These are phyloP conservation scores for Drosophila tsacasi DNA, from an alignment of 1,140 invertebrate genomes.

Conservation along the genomic window DNA sequence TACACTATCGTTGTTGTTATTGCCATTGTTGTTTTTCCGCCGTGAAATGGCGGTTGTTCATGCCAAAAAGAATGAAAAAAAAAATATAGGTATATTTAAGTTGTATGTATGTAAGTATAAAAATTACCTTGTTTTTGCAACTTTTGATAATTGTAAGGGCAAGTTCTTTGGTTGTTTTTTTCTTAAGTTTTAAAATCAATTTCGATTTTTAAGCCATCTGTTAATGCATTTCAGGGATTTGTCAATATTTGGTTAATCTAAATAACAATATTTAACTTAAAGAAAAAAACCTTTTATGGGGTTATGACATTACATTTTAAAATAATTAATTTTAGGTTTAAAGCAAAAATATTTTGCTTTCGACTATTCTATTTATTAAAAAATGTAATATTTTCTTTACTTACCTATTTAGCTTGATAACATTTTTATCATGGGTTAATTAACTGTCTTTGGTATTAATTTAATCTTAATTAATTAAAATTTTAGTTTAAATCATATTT, in stretches of 20 bases:
- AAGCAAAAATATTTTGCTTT: not conserved
- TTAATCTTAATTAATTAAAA: too few relatives aligned
- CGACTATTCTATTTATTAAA: too few relatives aligned
- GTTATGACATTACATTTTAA: not conserved
- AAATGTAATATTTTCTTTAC: too few relatives aligned
- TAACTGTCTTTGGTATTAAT: too few relatives aligned
- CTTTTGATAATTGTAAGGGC: not conserved
- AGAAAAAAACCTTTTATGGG: not conserved
- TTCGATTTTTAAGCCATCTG: not conserved
- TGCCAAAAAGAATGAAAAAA: not conserved
- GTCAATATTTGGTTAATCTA: too few relatives aligned
- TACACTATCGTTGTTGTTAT: not conserved
- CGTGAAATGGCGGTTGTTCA: conserved; percentile 13
- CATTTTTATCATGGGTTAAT: too few relatives aligned
- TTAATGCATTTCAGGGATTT: not conserved
- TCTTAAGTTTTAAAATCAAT: not conserved
- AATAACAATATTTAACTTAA: not conserved
- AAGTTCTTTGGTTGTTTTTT: not conserved
- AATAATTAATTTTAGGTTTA: too few relatives aligned
- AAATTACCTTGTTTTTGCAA: not conserved
- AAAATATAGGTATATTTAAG: not conserved
- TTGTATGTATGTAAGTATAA: not conserved
- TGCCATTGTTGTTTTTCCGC: not conserved
- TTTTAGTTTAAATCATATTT: too few relatives aligned
- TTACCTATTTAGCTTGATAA: too few relatives aligned